Conservation (phyloP, 2,113 vertebrate species). For the Aix galericulata region DNA sequence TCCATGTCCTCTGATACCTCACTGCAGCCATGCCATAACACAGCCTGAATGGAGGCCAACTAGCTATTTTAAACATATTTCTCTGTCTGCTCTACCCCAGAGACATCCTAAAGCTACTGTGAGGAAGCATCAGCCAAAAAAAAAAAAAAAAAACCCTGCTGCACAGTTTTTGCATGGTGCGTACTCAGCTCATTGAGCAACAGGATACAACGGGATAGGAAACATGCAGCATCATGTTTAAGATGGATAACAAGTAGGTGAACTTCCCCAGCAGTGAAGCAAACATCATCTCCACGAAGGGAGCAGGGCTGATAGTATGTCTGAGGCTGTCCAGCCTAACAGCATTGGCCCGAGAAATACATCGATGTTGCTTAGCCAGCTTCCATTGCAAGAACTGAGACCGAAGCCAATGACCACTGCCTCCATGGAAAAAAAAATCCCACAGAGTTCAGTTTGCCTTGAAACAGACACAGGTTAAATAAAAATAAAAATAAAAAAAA, state of each 20-base stretch:
- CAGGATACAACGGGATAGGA: background rate
- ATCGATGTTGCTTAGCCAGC: background rate
- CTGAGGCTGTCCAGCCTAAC: background rate
- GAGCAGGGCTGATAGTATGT: background rate
- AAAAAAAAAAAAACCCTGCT: background rate
- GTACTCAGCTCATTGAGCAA: background rate
- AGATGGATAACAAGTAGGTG: background rate
- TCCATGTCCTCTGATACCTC: background rate
- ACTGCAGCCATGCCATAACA: rapidly evolving
- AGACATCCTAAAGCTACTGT: background rate
- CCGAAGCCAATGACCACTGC: background rate
- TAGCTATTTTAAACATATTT: background rate
- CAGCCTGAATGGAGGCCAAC: background rate
- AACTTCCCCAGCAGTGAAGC: background rate
- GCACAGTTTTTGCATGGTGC: background rate
- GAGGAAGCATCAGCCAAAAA: background rate
- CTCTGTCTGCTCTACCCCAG: background rate
- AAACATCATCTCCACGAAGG: background rate
- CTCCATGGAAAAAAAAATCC: background rate
- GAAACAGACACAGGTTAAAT: background rate
- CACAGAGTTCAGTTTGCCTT: background rate
- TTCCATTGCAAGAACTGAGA: background rate
- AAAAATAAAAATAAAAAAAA: background rate
- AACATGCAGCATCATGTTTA: background rate
- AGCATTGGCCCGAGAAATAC: background rate